These are phyloP conservation scores for Moxostoma hubbsi DNA, from an alignment of 2,797 vertebrate genomes.

Conservation along the genomic window DNA sequence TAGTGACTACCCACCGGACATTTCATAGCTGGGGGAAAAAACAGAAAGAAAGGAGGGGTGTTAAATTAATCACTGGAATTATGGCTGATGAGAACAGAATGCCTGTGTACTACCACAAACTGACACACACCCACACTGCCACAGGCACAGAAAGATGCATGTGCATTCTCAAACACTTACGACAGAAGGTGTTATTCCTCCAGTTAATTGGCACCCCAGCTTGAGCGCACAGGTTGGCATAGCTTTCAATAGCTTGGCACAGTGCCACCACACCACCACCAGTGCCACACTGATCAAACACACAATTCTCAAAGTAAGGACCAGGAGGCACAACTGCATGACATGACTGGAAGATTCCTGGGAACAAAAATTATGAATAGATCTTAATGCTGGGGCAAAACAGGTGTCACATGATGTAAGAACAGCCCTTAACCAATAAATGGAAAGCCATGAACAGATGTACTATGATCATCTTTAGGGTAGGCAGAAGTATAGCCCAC, in stretches of 20 bases:
- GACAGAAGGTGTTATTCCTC: slow-evolving; percentile 86
- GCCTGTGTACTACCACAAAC: background rate
- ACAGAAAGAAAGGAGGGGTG: slow-evolving; percentile 11
- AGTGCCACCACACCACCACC: slow-evolving; percentile 80
- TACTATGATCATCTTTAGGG: background rate
- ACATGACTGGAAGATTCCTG: slow-evolving; percentile 86
- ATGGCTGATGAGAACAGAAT: background rate
- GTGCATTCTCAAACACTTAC: slow-evolving; percentile 72
- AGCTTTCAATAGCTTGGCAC: slow-evolving; percentile 87
- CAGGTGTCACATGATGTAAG: slow-evolving; percentile 18
- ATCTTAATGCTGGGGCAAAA: slow-evolving; percentile 13
- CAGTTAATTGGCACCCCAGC: slow-evolving; percentile 80
- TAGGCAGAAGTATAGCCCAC: background rate
- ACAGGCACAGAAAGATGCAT: slow-evolving; percentile 16
- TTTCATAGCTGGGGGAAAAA: slow-evolving; percentile 77
- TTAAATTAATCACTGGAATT: background rate
- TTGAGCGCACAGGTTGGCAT: slow-evolving; percentile 82
- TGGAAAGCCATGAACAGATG: slow-evolving; percentile 5
- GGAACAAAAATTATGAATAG: slow-evolving; percentile 10
- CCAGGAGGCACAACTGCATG: slow-evolving; percentile 76
- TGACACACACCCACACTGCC: background rate
- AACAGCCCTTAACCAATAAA: background rate
- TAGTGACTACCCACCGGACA: slow-evolving; percentile 84
- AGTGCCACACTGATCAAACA: slow-evolving; percentile 86
- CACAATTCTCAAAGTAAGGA: slow-evolving; percentile 83